Conservation (phyloP, 92 coral and sea anemone species). For the Epizoanthus ramosus region DNA sequence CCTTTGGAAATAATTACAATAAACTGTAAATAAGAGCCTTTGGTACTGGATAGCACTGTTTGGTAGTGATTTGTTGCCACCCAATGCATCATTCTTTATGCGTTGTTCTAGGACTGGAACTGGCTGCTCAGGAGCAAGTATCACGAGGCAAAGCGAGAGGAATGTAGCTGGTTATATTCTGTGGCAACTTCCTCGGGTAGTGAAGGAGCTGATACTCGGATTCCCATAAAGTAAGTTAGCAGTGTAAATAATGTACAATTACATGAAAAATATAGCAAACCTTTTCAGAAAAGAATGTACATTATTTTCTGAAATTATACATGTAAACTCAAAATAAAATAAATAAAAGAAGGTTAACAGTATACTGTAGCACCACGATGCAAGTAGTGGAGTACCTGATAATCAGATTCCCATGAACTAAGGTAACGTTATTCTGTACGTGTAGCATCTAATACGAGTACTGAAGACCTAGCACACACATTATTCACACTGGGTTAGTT, state of each 20-base stretch:
- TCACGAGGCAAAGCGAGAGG: conserved; percentile 45
- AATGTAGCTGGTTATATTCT: conserved; percentile 42
- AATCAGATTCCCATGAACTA: not conserved
- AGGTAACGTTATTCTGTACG: not conserved
- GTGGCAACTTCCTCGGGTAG: not conserved
- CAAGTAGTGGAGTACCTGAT: not conserved
- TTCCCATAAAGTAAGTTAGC: conserved; percentile 23
- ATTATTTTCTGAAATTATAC: conserved; percentile 18
- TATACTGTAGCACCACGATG: not conserved
- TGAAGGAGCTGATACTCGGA: not conserved
- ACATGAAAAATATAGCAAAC: too few species aligned
- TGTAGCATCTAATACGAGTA: too few species aligned
- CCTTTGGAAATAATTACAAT: not conserved
- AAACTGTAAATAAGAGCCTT: not conserved
- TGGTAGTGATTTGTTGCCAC: too few species aligned
- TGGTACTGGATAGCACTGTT: not conserved
- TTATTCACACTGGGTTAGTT: too few species aligned
- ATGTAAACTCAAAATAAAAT: conserved; percentile 11
- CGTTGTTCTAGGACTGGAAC: conserved; percentile 67
- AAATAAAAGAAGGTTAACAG: conserved; percentile 1
- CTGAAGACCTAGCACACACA: too few species aligned
- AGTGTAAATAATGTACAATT: too few species aligned
- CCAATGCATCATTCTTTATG: not conserved
- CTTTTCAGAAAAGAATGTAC: too few species aligned
- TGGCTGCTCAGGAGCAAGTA: conserved; percentile 59